Evolutionary conservation across 2,113 vertebrate genomes (phyloP), one percentile per base, ranked within the genome.

Genomic region (Nicator chloris): DNA sequence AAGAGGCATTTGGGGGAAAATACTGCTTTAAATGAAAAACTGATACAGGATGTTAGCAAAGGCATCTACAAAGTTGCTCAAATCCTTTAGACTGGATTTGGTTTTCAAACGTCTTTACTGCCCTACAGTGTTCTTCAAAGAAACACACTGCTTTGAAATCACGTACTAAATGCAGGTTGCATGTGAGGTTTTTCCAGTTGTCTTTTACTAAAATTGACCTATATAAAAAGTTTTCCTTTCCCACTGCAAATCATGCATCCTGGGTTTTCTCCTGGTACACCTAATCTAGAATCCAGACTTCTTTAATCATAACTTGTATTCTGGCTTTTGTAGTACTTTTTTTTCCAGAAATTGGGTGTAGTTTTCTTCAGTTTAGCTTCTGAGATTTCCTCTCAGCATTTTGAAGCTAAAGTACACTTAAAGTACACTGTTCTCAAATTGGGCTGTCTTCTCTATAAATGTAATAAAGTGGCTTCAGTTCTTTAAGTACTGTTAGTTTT

Each of bases 1-100:
- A 60, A 65, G 12, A 39, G 31, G 24, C 56, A 42, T 63, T 44
- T n/a, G 1, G 8, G 27, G 16, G 1, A 61, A 95, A 93, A 92
- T 95, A 94, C 64, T 93, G 42, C 85, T 70, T 93, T 95, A 75
- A 95, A 70, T 72, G 92, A 96, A 94, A 97, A 96, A 59, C 24
- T 92, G 39, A 64, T 96, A 11, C 37, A 84, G 89, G 90, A 92
- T 92, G 97, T 64, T 92, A 96, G 57, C 81, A 94, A 93, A 96
- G 59, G 90, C 42, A 92, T 97, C 76, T 91, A 45, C 88, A 94
- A 96, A 94, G 80, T 92, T 70, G 71, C 65, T 64, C 90, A 91
- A 75, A 91, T 96, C 84, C 82, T 94, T 53, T 94, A 90, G 76
- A 92, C 28, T 80, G 69, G 86, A 81, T 86, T 95, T 92, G 39